Evolutionary conservation across 2,888 invertebrate species (phyloP), one percentile per base, ranked within the genome.

Genomic region (Synanthedon andrenaeformis): DNA sequence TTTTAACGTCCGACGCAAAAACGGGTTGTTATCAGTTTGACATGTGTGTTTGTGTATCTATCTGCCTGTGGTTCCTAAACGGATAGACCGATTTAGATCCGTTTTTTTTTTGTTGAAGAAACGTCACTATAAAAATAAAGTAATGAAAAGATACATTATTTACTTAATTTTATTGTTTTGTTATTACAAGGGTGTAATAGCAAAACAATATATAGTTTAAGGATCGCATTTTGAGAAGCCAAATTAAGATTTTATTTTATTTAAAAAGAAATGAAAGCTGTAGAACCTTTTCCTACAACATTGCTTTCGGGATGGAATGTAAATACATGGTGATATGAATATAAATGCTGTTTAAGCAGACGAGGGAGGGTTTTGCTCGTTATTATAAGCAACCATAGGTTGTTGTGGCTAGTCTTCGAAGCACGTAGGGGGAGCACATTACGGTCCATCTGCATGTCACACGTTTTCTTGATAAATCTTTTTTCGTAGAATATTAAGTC

Each of bases 251-350:
- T 56, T 59, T 54, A 59, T 61, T 59, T 57, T 42, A 17, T 53
- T 56, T 54, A 60, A 57, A 54, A 48, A 53, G 49, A 55, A 51
- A 55, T 53, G 59, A 55, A 64, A 65, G 62, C 62, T 62, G 66
- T 63, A 57, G 58, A 71, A 75, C 72, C 75, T 71, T 64, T 66
- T 62, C 69, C 64, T 61, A 66, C 64, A 65, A 71, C 73, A 67
- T 79, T 77, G 76, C 74, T 74, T 72, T 60, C 68, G 75, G 82
- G 75, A 74, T 76, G 74, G 70, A 81, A 85, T 82, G 84, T 84
- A 85, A 85, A 86, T 84, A 83, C 76, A 70, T 65, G 78, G 77
- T 77, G 81, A 82, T 85, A 85, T 86, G 86, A 85, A 85, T 86
- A 84, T 82, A 86, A 86, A 86, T 84, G 82, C 67, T 65, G 66